phyloP scores from a whole-genome alignment of 2,113 vertebrate genomes.

The Vicugna pacos region DNA sequence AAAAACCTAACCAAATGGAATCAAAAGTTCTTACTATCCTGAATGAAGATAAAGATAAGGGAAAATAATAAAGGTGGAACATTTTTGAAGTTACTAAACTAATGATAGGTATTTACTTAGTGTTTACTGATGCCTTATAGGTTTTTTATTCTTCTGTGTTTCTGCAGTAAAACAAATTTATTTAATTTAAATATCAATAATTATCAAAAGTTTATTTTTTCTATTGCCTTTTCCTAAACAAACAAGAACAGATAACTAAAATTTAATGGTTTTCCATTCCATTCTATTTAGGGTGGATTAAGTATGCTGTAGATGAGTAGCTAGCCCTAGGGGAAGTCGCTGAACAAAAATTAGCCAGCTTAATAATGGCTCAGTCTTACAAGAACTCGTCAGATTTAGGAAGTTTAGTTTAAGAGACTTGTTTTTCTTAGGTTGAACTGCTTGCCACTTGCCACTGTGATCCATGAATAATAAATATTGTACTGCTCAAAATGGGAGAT shows the following conservation, averaged over 20 bases:
- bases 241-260: background rate
- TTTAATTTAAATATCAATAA: background rate
- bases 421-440: background rate
- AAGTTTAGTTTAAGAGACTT: background rate
- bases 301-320: background rate
- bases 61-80: background rate
- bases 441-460: background rate
- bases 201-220: background rate
- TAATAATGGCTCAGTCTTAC: background rate
- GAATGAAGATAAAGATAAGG: background rate
- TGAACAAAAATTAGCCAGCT: background rate
- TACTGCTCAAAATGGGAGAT: background rate
- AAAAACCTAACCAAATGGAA: background rate
- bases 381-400: background rate
- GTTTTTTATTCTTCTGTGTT: background rate
- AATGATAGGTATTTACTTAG: background rate
- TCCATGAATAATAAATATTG: background rate
- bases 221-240: background rate
- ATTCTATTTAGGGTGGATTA: background rate
- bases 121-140: background rate
- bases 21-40: background rate
- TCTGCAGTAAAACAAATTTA: background rate
- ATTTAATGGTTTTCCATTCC: background rate
- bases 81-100: slow-evolving; percentile 6
- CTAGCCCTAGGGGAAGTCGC: background rate